Evolutionary conservation across 2,797 vertebrate species (phyloP), one percentile per base, ranked within the genome.

Genomic region (Aldrovandia affinis): DNA sequence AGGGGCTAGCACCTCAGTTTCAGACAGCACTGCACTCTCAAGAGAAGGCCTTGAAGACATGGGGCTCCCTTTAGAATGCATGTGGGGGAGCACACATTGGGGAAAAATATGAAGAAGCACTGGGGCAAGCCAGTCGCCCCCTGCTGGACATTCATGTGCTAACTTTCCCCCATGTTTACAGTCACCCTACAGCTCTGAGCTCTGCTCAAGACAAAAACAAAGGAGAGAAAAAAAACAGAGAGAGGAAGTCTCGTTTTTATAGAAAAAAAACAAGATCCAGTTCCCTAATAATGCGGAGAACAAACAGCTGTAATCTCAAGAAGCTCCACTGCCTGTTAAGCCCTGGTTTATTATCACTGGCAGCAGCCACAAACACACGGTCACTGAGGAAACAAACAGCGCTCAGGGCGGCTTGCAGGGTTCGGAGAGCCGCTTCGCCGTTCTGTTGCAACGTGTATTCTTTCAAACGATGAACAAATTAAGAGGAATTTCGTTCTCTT

Each of bases 361-460:
- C 83, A 89, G 82, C 85, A 86, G 82, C 82, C 84, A 84, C 75
- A 87, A 80, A 87, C 85, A 86, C 86, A 87, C 80, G 4, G 83
- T 89, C 86, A 78, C 86, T 80, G 78, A 73, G 77, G 81, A 84
- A 83, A 85, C 82, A 87, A 85, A 87, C 86, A 75, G 18, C 75
- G 83, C 86, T 85, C 65, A 84, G 86, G 81, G 28, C n/a, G 3
- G 18, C 30, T 36, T 33, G 2, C 61, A 44, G 33, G 36, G 59
- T 36, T 36, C 73, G 42, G 39, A 77, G 20, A 77, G 73, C 15
- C 2, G 73, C 22, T 77, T 14, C 7, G 42, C 73, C n/a, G 73
- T n/a, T 10, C 73, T 42, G 73, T n/a, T 47, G 36, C 20, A 44
- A 28, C 20, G 42, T n/a, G 42, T 39, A 47, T 44, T 44, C 42